Evolutionary conservation across 2,888 invertebrate species (phyloP), one percentile per base, ranked within the genome.

Genomic region (Philereme transversata): DNA sequence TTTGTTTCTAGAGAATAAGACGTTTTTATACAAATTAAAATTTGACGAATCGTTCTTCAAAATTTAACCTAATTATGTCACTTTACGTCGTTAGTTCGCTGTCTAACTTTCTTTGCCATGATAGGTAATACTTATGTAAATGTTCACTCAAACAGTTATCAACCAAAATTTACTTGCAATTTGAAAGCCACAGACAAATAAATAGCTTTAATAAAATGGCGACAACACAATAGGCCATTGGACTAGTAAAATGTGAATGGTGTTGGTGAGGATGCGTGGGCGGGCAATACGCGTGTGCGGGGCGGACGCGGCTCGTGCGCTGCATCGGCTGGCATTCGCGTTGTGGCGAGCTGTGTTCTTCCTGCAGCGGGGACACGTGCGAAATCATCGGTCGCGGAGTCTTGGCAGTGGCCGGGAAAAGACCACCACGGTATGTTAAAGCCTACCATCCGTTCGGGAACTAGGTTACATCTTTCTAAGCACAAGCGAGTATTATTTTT

Each of bases 321-420:
- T 96, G 65, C 95, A 96, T 75, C 93, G 95, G 60, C 93, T 96
- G 41, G 96, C 96, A 44, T 96, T 96, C 77, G 95, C 96, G 38
- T 91, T 96, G 64, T 96, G 96, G 95, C 94, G 95, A 71, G 95
- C 95, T 57, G 95, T 95, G 47, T 94, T 96, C 79, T 94, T 95
- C 78, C 93, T 96, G 69, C 95, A 96, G 82, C 84, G 93, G 76
- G 87, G 86, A 22, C 83, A 81, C 1, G 66, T 64, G 45, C 74
- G 75, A 3, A 69, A 67, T 0, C 57, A 73, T 1, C 81, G 87
- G 44, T 83, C 86, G 10, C 78, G 82, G 54, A 86, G 83, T 63
- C 74, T 77, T 33, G 67, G 64, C 5, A 53, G 64, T 8, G 63
- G 69, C 43, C 60, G 72, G 46, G 74, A 65, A 51, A 68, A 74